Evolutionary conservation across 2,113 vertebrate genomes (phyloP), one percentile per base, ranked within the genome.

Genomic region (Martes martes): DNA sequence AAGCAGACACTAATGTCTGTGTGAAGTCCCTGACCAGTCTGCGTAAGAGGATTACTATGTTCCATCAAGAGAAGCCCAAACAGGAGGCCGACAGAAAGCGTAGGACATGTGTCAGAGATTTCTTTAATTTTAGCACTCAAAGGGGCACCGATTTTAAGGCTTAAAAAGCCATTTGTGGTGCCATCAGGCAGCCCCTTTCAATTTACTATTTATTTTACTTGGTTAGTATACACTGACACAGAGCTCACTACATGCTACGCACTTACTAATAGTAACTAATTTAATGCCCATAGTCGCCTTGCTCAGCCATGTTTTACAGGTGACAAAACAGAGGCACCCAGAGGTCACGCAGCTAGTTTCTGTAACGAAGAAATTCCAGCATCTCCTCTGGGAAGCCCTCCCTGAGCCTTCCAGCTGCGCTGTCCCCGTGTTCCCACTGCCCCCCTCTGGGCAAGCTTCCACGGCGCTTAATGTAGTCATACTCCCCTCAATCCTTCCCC

Each of bases 31-130:
- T 67, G 84, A 90, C 92, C 91, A 59, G 63, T 79, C 84, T 74
- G 90, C 26, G 26, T 95, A 91, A 73, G 87, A 94, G 90, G 96
- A 97, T 97, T 97, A 97, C 81, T 94, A 92, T 52, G 84, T 26
- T 87, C 59, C 52, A 31, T 36, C 28, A 55, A 71, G 61, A 92
- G 74, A 96, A 85, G 52, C 71, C 18, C 7, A 52, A 36, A 23
- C 0, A 50, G 45, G 73, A 90, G 74, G 52, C 71, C 0, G 1
- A 93, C 73, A 84, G 65, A 55, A 88, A 50, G 67, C 57, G 57
- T 18, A 92, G 52, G 86, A 84, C 88, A 82, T 19, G 15, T 59
- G 90, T 87, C 65, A 91, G 95, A 45, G 33, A 73, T 80, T 89
- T 79, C 73, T 55, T 88, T 45, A 59, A 85, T 73, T 79, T 84